Base-by-base conservation (phyloP, 2,797 vertebrate species). In the Siniperca obscura region DNA sequence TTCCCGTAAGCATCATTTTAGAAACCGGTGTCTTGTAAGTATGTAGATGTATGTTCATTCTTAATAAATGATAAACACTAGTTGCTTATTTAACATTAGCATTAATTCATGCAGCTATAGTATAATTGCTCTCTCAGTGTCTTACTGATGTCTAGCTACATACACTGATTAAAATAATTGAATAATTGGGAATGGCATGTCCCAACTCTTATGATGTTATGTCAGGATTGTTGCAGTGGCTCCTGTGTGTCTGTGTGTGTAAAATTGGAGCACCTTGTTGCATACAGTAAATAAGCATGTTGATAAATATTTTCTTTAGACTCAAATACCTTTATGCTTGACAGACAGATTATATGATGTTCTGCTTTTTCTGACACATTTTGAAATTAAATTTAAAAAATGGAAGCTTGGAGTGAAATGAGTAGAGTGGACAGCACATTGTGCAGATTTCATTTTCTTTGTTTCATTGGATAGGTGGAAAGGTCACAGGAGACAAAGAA, bases 141-240 rank as follows among this genome's bases (percentile, higher is more conserved):
- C 56, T 67, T 62, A 19, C 8, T 62, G 1, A 62, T 14, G 10
- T 68, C 48, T 40, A 73, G 30, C 25, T 69, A 44, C 21, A 60
- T 80, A 21, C 5, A 27, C 10, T 27, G 46, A 55, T 74, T 25
- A 48, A 48, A n/a, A 72, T 52, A 44, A 71, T 22, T 73, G 25
- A 53, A 71, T 72, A 38, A 61, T 42, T 70, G n/a, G 1, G 19
- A 30, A 27, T 70, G 22, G 55, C 6, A 64, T 76, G 60, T 42
- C n/a, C 55, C 55, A 30, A 5, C 21, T 52, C 12, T 19, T 55
- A 36, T 25, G 21, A 57, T 40, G 34, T 1, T 55, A 55, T 46
- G 53, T 38, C 36, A 57, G 22, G 52, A n/a, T 30, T 30, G 30
- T 30, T 30, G 30, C 3, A 30, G 30, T 30, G 30, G 30, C 30